A percentile compares a stretch with the other conserved stretches of the same genome.
Conservation (phyloP, 2,113 vertebrate genomes). For the Engystomops pustulosus region DNA sequence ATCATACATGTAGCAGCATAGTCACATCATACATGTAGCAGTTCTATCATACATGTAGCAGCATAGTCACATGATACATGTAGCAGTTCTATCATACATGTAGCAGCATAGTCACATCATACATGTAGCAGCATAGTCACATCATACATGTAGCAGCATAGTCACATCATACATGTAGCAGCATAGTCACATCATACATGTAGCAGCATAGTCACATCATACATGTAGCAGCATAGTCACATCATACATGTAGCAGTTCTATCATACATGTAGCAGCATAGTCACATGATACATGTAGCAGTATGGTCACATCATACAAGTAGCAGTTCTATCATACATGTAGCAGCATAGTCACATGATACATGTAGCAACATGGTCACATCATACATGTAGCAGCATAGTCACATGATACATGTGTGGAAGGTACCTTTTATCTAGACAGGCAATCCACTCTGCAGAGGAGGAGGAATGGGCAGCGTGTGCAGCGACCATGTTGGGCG, state of each 20-base stretch:
- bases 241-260: background rate
- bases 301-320: background rate
- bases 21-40: background rate
- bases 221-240: background rate
- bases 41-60: background rate
- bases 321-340: background rate
- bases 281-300: background rate
- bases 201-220: background rate
- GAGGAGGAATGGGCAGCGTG: constrained; percentile 85
- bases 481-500: constrained; percentile 89
- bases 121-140: background rate
- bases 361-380: background rate
- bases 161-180: background rate
- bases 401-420: constrained; percentile 1
- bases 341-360: background rate
- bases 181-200: background rate
- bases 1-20: background rate
- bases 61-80: background rate
- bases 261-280: background rate
- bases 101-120: background rate
- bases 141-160: background rate
- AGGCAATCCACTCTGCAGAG: constrained; percentile 90
- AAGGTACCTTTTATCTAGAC: constrained; percentile 92
- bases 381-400: background rate
- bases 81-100: background rate